A percentile compares a stretch with the other conserved stretches of the same genome.
Evolutionary conservation across 2,113 vertebrate genomes (phyloP).

Genomic region (Tauraco erythrolophus): DNA sequence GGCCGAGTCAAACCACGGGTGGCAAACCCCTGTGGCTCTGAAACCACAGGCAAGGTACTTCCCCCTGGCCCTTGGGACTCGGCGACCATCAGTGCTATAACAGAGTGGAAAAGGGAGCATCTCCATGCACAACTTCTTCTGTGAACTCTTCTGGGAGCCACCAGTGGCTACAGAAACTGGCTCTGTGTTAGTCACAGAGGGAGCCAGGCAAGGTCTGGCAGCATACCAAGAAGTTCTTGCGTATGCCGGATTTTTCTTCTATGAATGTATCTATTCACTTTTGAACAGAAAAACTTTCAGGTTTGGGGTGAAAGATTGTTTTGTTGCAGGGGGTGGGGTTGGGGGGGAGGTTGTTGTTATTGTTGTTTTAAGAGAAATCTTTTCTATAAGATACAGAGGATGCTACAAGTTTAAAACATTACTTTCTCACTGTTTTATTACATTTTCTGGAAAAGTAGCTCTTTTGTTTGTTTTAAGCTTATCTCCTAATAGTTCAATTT

Average conservation of each 20-base stretch:
- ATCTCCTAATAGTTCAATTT: not conserved
- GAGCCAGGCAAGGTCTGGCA: not conserved
- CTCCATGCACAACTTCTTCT: fast-evolving
- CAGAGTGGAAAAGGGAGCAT: not conserved
- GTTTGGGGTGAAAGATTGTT: not conserved
- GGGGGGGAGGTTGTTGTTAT: not conserved
- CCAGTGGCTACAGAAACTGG: not conserved
- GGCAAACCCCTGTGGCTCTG: not conserved
- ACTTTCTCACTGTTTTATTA: not conserved
- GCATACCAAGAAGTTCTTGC: not conserved
- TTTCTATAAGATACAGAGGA: not conserved
- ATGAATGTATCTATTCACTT: not conserved
- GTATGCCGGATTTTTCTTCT: not conserved
- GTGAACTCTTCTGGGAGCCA: not conserved
- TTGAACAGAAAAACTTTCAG: not conserved
- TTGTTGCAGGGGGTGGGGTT: too few relatives aligned
- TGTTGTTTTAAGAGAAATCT: not conserved
- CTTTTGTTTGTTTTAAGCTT: not conserved
- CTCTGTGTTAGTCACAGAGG: not conserved
- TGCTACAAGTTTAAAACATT: not conserved
- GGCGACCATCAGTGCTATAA: fast-evolving
- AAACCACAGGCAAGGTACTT: not conserved
- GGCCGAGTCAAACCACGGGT: not conserved
- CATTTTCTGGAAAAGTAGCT: not conserved
- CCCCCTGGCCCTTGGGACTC: not conserved